Base-by-base conservation (phyloP, 2,113 vertebrate species). In the Sinocyclocheilus grahami region DNA sequence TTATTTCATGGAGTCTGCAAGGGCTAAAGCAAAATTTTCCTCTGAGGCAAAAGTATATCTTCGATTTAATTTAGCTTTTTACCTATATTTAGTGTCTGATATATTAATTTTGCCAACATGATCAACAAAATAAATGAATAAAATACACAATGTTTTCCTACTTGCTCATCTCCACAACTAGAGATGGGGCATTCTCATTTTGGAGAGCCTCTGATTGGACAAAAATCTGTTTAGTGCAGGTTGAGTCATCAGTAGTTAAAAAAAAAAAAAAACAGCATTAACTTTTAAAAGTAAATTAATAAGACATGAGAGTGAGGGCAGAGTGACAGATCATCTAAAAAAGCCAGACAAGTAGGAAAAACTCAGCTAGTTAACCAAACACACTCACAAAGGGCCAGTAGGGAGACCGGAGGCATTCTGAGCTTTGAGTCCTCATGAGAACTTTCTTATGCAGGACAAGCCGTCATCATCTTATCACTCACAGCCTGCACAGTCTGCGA, bases 391-490 rank as follows among this genome's bases (percentile, higher is more conserved):
- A 76, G 55, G 18, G 78, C 85, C 78, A 51, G 53, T 16, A 55
- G 78, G 53, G 7, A 72, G 58, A 75, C 69, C 78, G 27, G 37
- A 30, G 65, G 65, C 24, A 82, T 69, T 85, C 53, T 16, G 58
- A 78, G 75, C 46, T 82, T 51, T 51, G 5, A 77, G 39, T 42
- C 42, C 79, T 82, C 79, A 24, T 20, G 62, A 82, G 42, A 69
- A 48, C 58, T 24, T 62, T 16, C 75, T 83, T 48, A 18, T 3
- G 82, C 24, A 37, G 71, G 78, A 3, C 24, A 22, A 39, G 67
- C 71, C 53, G 60, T 82, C 79, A 78, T 30, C n/a, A 27, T 18
- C 72, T 77, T 42, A 62, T 63, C 62, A 77, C 1, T 48, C 37
- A 78, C 53, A 84, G 13, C 55, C 71, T 75, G 82, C 33, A 79